A percentile compares a stretch with the other conserved stretches of the same genome.
These are phyloP conservation scores for Fundulus diaphanus DNA, from an alignment of 2,797 vertebrate species.

Conservation along the genomic window DNA sequence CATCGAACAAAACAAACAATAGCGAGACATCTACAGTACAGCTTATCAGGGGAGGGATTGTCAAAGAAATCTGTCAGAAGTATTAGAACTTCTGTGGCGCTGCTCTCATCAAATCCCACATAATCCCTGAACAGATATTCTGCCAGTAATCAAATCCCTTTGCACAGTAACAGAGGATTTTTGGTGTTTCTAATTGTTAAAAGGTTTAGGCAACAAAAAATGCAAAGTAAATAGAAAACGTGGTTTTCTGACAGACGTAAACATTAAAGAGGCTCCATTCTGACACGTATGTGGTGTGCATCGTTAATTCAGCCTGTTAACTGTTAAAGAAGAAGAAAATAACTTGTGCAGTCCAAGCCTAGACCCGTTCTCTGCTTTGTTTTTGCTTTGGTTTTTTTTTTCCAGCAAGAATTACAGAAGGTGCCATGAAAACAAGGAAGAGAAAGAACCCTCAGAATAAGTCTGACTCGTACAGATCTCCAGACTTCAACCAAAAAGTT, in stretches of 20 bases:
- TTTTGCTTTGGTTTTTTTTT: too few species aligned
- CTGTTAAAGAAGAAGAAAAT: background rate
- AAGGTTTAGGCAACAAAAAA: conserved; percentile 25
- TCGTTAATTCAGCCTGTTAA: background rate
- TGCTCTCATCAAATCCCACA: conserved; percentile 63
- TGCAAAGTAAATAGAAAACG: background rate
- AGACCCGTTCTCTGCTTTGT: background rate
- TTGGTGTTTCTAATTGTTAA: conserved; percentile 50
- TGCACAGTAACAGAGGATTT: conserved; percentile 49
- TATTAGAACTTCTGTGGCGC: conserved; percentile 57
- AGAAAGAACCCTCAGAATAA: too few species aligned
- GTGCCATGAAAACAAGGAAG: too few species aligned
- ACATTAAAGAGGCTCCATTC: background rate
- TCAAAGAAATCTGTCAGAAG: conserved; percentile 59
- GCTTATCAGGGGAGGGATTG: conserved; percentile 60
- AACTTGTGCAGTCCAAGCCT: background rate
- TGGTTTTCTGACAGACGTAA: background rate
- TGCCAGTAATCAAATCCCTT: conserved; percentile 64
- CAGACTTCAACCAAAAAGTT: too few species aligned
- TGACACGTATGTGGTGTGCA: background rate
- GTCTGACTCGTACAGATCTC: too few species aligned
- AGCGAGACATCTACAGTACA: conserved; percentile 52
- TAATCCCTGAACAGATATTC: conserved; percentile 69
- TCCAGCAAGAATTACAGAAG: too few species aligned
- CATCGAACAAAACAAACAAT: conserved; percentile 61